phyloP scores from a whole-genome alignment of 1,140 invertebrate genomes.

The Archivesica marissinica region DNA sequence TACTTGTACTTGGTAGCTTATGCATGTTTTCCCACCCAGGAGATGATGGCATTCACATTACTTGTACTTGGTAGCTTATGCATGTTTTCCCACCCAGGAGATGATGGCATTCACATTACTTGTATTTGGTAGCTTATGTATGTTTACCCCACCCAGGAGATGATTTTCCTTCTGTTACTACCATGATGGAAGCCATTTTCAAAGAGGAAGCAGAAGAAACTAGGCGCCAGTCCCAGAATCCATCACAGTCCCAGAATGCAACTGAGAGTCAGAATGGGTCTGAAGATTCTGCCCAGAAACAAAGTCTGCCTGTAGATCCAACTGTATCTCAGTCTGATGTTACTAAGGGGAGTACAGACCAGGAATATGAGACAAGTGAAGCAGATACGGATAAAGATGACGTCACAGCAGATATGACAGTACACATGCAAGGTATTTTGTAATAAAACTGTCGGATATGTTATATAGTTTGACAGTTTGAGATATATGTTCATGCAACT shows the following conservation, averaged over 20 bases:
- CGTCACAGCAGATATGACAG: neutral
- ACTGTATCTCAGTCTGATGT: slow-evolving; percentile 11
- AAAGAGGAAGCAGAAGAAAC: slow-evolving; percentile 30
- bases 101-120: too few species aligned
- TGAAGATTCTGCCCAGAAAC: neutral
- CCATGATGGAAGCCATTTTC: slow-evolving; percentile 49
- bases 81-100: too few species aligned
- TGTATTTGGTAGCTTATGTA: too few species aligned
- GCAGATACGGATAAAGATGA: neutral
- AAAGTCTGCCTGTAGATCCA: neutral
- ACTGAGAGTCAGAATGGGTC: neutral
- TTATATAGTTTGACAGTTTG: too few species aligned
- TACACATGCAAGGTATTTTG: too few species aligned
- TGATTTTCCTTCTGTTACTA: slow-evolving; percentile 49
- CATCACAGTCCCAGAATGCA: slow-evolving; percentile 5
- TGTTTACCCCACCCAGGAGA: too few species aligned
- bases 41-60: too few species aligned
- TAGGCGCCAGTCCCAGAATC: slow-evolving; percentile 23
- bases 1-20: too few species aligned
- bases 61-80: too few species aligned
- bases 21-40: too few species aligned
- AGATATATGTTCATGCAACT: too few species aligned
- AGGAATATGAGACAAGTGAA: neutral
- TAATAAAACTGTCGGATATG: too few species aligned
- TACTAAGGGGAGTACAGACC: neutral